These are phyloP conservation scores for Philereme transversata DNA, from an alignment of 2,888 invertebrate species.

Conservation along the genomic window DNA sequence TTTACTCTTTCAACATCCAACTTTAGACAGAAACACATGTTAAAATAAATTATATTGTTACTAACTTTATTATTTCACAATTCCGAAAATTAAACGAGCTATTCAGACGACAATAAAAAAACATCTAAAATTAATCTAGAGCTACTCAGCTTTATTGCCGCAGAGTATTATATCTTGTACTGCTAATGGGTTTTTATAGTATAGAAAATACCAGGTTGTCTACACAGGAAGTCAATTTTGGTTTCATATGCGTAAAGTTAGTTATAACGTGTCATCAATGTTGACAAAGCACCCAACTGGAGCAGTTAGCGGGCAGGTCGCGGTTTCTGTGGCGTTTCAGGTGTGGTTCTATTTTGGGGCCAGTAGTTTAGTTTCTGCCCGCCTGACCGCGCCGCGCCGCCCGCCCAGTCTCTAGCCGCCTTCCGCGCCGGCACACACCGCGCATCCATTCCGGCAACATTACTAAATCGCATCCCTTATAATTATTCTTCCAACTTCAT, in stretches of 20 bases:
- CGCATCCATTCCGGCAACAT: slow-evolving; percentile 19
- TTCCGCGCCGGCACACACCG: slow-evolving; percentile 49
- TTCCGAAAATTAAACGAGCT: slow-evolving; percentile 30
- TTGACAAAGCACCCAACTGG: slow-evolving; percentile 66
- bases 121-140: slow-evolving; percentile 38
- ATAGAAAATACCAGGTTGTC: slow-evolving; percentile 16
- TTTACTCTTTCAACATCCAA: slow-evolving; percentile 25
- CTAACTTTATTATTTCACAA: slow-evolving; percentile 21
- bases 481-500: not conserved
- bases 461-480: slow-evolving; percentile 13
- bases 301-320: slow-evolving; percentile 64
- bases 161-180: slow-evolving; percentile 28
- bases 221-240: slow-evolving; percentile 30
- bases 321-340: slow-evolving; percentile 69
- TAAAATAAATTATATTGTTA: slow-evolving; percentile 39
- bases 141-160: slow-evolving; percentile 28
- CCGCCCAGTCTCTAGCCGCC: slow-evolving; percentile 71
- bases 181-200: slow-evolving; percentile 24
- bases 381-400: slow-evolving; percentile 65
- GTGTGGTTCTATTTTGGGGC: slow-evolving; percentile 78
- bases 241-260: slow-evolving; percentile 34
- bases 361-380: slow-evolving; percentile 50
- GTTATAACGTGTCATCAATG: slow-evolving; percentile 58
- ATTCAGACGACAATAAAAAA: slow-evolving; percentile 35
- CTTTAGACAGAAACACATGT: slow-evolving; percentile 35